Base-by-base conservation (phyloP, 2,797 vertebrate species). In the Myotis myotis region DNA sequence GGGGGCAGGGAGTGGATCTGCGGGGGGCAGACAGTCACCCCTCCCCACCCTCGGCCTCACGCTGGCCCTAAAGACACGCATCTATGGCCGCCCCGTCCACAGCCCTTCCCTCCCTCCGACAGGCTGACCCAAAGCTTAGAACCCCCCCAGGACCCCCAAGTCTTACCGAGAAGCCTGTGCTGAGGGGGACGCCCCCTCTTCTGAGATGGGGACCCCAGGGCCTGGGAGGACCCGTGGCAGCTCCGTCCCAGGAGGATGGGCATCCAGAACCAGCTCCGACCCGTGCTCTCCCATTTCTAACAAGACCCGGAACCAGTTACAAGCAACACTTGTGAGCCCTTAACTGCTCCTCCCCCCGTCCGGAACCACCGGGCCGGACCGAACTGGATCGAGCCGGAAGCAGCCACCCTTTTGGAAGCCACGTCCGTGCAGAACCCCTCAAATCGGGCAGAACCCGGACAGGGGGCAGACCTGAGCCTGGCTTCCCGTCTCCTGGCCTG, bases 41-140 rank as follows among this genome's bases (percentile, higher is more conserved):
- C 15, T 2, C 38, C 13, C 41, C 1, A 0, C 23, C 70, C 33
- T 2, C 47, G 5, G 9, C 47, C 30, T 33, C 22, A 2, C 2
- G 7, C 28, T 7, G 49, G 30, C 23, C 53, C 92, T 25, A 7
- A 55, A 36, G 36, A 8, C 64, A 12, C 38, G 9, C 10, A 16
- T 41, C 60, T 23, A 25, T 8, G 44, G 47, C 5, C 1, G 9
- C n/a, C 76, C 33, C 15, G 2, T 60, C 49, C 16, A 57, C 25
- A 70, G 15, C 36, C 30, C 47, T 55, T 55, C 53, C 47, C 36
- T 68, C 28, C 28, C 23, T 10, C 5, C 0, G 2, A 25, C 30
- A 1, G 25, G 13, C 57, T 12, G n/a, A 47, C 1, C 68, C 25
- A 41, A 75, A 70, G 36, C 44, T 25, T n/a, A 12, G 53, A 71